Conservation (phyloP, 2,888 invertebrate genomes). For the Hyppa rectilinea region DNA sequence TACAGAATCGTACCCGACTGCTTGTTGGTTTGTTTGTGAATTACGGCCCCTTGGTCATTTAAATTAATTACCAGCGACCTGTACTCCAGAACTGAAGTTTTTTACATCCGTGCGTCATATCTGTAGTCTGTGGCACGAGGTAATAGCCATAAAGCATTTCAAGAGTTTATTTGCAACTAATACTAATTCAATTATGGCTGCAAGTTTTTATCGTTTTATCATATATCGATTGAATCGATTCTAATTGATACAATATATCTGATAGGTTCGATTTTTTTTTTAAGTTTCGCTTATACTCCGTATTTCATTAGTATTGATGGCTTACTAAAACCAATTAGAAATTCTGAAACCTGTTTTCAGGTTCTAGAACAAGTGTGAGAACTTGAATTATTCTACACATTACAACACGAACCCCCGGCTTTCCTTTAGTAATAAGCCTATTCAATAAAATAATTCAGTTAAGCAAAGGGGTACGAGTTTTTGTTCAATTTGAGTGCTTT, state of each 20-base stretch:
- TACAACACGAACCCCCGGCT: constrained; percentile 58
- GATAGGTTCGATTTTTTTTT: constrained; percentile 37
- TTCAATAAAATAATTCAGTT: constrained; percentile 77
- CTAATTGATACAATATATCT: constrained; percentile 57
- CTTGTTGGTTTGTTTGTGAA: constrained; percentile 61
- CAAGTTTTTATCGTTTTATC: constrained; percentile 47
- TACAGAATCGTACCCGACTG: constrained; percentile 61
- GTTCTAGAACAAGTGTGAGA: constrained; percentile 74
- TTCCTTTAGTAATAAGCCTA: constrained; percentile 79
- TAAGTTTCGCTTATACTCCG: constrained; percentile 40
- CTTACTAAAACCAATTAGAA: constrained; percentile 68
- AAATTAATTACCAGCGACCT: constrained; percentile 54
- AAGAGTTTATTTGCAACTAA: constrained; percentile 39
- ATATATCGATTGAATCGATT: constrained; percentile 58
- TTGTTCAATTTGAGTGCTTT: constrained; percentile 67
- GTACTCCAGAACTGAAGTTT: constrained; percentile 25
- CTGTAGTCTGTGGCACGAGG: constrained; percentile 3
- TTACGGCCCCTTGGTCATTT: constrained; percentile 55
- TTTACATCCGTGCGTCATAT: constrained; percentile 31
- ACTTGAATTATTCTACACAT: constrained; percentile 64
- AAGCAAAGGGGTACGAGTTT: constrained; percentile 66
- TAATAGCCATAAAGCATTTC: constrained; percentile 25
- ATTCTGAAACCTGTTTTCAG: constrained; percentile 65
- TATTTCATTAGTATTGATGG: constrained; percentile 67
- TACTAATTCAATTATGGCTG: constrained; percentile 49